phyloP scores from a whole-genome alignment of 2,888 invertebrate species.

The Actias luna region DNA sequence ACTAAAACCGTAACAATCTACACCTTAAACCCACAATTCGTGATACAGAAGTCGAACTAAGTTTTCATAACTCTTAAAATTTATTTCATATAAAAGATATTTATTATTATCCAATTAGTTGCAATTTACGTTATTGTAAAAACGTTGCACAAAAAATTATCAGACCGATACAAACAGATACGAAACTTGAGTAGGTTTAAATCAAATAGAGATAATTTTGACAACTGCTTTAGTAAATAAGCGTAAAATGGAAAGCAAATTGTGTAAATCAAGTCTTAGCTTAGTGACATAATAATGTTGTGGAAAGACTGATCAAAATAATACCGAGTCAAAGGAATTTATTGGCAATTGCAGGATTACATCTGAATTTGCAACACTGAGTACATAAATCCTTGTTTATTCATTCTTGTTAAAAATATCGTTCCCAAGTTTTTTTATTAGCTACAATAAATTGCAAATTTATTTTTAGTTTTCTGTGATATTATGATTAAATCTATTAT shows the following conservation, averaged over 20 bases:
- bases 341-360: background rate
- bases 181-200: constrained; percentile 14
- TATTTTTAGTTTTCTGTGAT: too few relatives aligned
- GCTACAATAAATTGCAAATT: background rate
- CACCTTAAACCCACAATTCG: background rate
- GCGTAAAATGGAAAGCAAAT: constrained; percentile 41
- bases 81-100: background rate
- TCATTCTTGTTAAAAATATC: background rate
- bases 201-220: constrained; percentile 20
- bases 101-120: background rate
- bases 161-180: constrained; percentile 16
- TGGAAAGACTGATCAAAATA: background rate
- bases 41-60: background rate
- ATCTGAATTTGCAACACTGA: background rate
- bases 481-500: too few relatives aligned
- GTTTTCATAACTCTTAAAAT: background rate
- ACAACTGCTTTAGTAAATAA: constrained; percentile 25
- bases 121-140: background rate
- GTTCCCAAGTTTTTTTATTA: background rate
- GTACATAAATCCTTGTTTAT: background rate
- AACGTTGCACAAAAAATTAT: constrained; percentile 16
- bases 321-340: background rate
- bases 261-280: constrained; percentile 29
- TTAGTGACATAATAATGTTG: constrained; percentile 34
- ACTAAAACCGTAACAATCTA: background rate